Percentiles rank a stretch among this genome's conserved stretches.
These are phyloP conservation scores for Podilymbus podiceps DNA, from an alignment of 2,113 vertebrate species.

Conservation along the genomic window DNA sequence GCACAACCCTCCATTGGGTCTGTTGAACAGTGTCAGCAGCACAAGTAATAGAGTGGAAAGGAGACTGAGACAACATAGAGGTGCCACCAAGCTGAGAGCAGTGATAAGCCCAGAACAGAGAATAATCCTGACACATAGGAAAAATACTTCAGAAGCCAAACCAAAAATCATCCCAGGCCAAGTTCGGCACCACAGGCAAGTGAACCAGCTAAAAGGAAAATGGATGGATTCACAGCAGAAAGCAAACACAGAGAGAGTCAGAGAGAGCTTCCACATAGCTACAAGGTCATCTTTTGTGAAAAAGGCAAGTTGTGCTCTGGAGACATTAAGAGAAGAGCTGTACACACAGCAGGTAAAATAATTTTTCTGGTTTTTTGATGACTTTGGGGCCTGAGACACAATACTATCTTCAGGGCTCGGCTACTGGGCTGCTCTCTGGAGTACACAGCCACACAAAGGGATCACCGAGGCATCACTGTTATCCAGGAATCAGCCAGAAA, in stretches of 20 bases:
- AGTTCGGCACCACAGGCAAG: background rate
- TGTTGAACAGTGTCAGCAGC: background rate
- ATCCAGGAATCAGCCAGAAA: background rate
- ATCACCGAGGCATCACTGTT: accelerated
- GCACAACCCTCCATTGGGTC: background rate
- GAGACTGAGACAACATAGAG: background rate
- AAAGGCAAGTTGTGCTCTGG: background rate
- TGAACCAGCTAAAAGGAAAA: background rate
- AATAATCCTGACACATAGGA: background rate
- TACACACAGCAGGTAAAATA: background rate
- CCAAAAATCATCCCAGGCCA: background rate
- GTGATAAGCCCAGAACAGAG: background rate
- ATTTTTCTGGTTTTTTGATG: background rate
- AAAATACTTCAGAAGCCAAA: background rate
- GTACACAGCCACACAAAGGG: background rate
- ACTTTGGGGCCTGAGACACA: background rate
- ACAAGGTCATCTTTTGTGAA: background rate
- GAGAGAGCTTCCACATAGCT: background rate
- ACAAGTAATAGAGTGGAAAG: background rate
- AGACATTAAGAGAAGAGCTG: background rate
- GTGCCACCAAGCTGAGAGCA: background rate
- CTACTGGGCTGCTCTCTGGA: background rate
- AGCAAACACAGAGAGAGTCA: background rate
- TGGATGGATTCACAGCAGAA: background rate
- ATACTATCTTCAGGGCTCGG: background rate